Percentiles rank a stretch among this genome's conserved stretches.
phyloP scores from a whole-genome alignment of 2,113 vertebrate genomes.

The Zootoca vivipara region DNA sequence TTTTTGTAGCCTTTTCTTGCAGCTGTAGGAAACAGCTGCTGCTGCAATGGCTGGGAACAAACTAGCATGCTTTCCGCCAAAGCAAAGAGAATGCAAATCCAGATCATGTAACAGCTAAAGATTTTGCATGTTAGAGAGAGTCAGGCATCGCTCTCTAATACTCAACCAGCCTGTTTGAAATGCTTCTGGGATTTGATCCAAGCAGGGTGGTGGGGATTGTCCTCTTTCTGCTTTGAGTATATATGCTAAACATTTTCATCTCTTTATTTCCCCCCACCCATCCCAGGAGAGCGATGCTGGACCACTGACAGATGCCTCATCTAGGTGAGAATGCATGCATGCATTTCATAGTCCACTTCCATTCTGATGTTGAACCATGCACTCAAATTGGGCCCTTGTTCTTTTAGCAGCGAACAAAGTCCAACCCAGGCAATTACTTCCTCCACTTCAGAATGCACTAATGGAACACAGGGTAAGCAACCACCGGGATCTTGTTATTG shows the following conservation, averaged over 20 bases:
- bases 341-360: neutral
- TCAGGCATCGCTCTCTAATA: neutral
- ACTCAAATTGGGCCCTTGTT: conserved; percentile 22
- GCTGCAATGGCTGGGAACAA: neutral
- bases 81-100: conserved; percentile 53
- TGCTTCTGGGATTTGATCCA: neutral
- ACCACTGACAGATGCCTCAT: neutral
- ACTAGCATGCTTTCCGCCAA: conserved; percentile 23
- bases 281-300: conserved; percentile 46
- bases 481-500: no score
- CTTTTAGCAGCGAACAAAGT: conserved; percentile 54
- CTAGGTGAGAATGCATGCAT: conserved; percentile 64
- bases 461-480: conserved; percentile 52
- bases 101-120: conserved; percentile 12
- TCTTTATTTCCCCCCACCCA: neutral
- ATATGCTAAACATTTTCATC: neutral
- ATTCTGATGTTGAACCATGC: neutral
- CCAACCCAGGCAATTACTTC: neutral
- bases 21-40: neutral
- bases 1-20: neutral
- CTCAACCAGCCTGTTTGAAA: neutral
- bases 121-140: conserved; percentile 52
- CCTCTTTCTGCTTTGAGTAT: neutral
- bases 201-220: neutral
- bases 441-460: conserved; percentile 30